Evolutionary conservation across 2,797 vertebrate genomes (phyloP).

Genomic region (Hirundo rustica): DNA sequence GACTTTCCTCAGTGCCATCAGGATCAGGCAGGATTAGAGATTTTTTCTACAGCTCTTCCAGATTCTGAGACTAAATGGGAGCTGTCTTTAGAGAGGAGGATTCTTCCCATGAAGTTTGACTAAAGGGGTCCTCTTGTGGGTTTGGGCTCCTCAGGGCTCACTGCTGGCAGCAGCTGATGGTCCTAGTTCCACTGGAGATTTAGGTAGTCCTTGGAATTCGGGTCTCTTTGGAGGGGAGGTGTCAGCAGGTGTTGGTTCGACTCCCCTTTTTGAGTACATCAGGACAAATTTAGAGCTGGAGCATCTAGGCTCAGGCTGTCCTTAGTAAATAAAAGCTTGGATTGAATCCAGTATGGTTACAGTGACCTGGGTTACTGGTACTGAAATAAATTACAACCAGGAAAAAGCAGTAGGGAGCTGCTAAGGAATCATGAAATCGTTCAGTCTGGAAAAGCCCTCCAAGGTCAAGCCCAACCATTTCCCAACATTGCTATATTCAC

Average conservation of each 20-base stretch:
- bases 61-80: not conserved
- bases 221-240: not conserved
- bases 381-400: not conserved
- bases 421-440: not conserved
- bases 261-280: not conserved
- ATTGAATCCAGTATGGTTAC: not conserved
- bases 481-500: not conserved
- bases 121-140: fast-evolving
- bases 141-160: not conserved
- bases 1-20: not conserved
- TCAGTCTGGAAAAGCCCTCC: not conserved
- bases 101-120: not conserved
- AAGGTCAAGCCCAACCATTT: not conserved
- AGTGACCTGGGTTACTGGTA: not conserved
- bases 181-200: not conserved
- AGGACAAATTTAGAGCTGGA: not conserved
- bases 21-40: not conserved
- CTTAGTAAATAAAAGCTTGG: not conserved
- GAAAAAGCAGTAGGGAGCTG: not conserved
- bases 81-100: not conserved
- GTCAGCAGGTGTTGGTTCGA: not conserved
- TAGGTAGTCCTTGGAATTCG: not conserved
- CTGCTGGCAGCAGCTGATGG: not conserved
- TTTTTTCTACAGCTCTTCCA: not conserved
- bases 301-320: not conserved